Evolutionary conservation across 2,113 vertebrate species (phyloP).

Genomic region (Tragulus kanchil): DNA sequence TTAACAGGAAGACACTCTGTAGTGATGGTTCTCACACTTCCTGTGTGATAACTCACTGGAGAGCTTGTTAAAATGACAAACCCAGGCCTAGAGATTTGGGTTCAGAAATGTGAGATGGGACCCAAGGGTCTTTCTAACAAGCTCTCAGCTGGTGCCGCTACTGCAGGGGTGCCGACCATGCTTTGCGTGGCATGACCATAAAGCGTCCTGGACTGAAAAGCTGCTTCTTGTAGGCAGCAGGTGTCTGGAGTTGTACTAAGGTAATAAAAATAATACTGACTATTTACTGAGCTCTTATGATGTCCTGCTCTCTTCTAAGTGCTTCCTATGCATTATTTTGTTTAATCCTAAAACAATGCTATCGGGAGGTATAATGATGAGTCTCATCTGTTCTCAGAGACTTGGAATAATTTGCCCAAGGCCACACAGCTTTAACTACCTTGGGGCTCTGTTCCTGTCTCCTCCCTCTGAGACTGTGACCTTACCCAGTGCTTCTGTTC

Average conservation of each 20-base stretch:
- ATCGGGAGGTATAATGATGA: not conserved
- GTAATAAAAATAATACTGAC: not conserved
- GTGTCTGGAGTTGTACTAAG: not conserved
- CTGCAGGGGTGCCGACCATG: not conserved
- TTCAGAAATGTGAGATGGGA: not conserved
- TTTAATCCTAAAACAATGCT: slow-evolving; percentile 9
- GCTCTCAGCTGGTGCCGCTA: not conserved
- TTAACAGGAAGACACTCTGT: not conserved
- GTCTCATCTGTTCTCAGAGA: not conserved
- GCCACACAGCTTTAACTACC: not conserved
- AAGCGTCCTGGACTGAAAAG: not conserved
- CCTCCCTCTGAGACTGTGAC: not conserved
- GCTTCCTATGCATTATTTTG: not conserved
- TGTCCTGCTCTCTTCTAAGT: not conserved
- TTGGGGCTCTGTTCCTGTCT: not conserved
- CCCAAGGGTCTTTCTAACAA: not conserved
- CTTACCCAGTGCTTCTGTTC: not conserved
- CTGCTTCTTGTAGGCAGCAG: not conserved
- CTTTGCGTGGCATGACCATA: not conserved
- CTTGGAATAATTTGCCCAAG: not conserved
- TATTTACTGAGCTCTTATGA: not conserved
- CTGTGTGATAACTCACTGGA: not conserved
- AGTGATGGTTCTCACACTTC: not conserved
- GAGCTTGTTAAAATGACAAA: not conserved
- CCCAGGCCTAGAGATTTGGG: not conserved